Evolutionary conservation across 1,140 invertebrate species (phyloP), one percentile per base, ranked within the genome.

Genomic region (Dolichoris vasculosae): DNA sequence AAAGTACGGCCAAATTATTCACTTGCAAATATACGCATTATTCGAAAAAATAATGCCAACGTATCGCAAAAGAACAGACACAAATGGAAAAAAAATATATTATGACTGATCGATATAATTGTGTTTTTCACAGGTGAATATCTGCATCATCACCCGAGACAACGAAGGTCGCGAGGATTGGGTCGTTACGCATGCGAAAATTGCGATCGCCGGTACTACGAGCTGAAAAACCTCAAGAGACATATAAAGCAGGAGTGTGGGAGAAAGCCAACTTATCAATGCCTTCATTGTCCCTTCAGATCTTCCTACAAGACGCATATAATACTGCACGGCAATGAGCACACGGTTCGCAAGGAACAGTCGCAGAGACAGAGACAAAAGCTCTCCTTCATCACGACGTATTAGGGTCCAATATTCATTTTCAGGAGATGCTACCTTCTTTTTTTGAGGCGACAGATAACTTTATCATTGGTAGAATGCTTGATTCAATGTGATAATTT

Each of bases 241-340:
- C 93, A 93, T 80, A 82, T 92, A 30, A 89, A 83, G 26, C 93
- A 94, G 88, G 95, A 95, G 84, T 95, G 95, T 86, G 95, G 95
- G 26, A 93, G 94, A 79, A 94, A 95, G 77, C 95, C 95, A 30
- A 93, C 93, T 87, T 93, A 95, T 85, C 93, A 94, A 63, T 96
- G 95, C 89, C 91, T 92, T n/a, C 91, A 91, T 87, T 95, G 95
- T 86, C 88, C 92, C 1, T 94, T 94, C 86, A 92, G 89, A 73
- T 93, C 94, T 0, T 91, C 91, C 20, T 93, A 91, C 86, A 93
- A 91, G 78, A 93, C 92, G 0, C 93, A 94, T 79, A 88, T 94
- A 55, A 91, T 93, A 51, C 88, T 93, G 55, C 94, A 94, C 86
- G 90, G 93, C 84, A 86, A 87, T 59, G 91, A 91, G 59, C 92